These are phyloP conservation scores for Cosmorhoe ocellata DNA, from an alignment of 2,888 invertebrate genomes.

Conservation along the genomic window DNA sequence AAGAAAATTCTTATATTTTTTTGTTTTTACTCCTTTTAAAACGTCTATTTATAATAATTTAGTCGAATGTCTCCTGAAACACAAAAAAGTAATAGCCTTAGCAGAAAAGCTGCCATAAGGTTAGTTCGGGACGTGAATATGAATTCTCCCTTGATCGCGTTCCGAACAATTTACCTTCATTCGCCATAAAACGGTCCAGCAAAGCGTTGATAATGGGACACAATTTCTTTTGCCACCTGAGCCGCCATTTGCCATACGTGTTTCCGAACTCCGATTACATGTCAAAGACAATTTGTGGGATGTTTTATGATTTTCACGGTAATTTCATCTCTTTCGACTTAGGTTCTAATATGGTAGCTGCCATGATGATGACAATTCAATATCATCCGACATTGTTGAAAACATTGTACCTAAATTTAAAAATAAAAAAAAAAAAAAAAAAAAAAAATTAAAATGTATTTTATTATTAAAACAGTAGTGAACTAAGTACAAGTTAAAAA, in stretches of 20 bases:
- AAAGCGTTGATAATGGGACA: slow-evolving; percentile 66
- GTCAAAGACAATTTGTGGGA: slow-evolving; percentile 42
- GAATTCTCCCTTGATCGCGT: slow-evolving; percentile 55
- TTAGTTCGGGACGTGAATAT: slow-evolving; percentile 63
- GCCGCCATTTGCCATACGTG: slow-evolving; percentile 42
- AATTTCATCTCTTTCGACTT: slow-evolving; percentile 15
- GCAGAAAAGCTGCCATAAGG: slow-evolving; percentile 42
- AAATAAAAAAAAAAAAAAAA: too few relatives aligned
- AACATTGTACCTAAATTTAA: too few relatives aligned
- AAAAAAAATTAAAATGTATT: too few relatives aligned
- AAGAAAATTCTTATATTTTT: too few relatives aligned
- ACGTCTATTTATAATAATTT: too few relatives aligned
- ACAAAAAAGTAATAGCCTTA: slow-evolving; percentile 42
- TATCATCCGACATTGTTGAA: too few relatives aligned
- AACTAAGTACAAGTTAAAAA: too few relatives aligned
- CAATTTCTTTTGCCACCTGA: slow-evolving; percentile 75
- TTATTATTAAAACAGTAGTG: too few relatives aligned
- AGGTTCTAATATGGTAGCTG: not conserved
- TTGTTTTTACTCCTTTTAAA: too few relatives aligned
- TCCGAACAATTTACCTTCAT: slow-evolving; percentile 68
- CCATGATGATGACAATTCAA: too few relatives aligned
- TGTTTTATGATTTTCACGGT: slow-evolving; percentile 25
- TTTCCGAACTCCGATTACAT: slow-evolving; percentile 40
- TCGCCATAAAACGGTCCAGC: slow-evolving; percentile 68
- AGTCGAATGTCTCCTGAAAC: not conserved